A percentile compares a stretch with the other conserved stretches of the same genome.
These are phyloP conservation scores for Lingula anatina DNA, from an alignment of 2,888 invertebrate species.

Conservation along the genomic window DNA sequence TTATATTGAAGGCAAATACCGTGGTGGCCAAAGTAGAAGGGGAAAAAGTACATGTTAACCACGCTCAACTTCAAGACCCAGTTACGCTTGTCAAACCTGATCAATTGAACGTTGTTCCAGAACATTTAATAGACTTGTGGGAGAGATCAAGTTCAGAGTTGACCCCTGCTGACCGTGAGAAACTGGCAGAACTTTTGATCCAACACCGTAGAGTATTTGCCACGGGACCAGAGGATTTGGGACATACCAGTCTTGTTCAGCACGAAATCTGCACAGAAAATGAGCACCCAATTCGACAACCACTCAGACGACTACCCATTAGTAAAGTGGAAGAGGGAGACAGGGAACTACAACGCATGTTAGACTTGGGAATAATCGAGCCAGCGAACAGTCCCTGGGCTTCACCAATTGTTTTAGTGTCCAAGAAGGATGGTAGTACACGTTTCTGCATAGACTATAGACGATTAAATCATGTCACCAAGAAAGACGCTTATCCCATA, in stretches of 20 bases:
- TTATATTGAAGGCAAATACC: too few relatives aligned
- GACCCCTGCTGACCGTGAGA: neutral
- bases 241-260: slow-evolving; percentile 3
- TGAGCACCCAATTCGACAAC: slow-evolving; percentile 10
- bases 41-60: too few relatives aligned
- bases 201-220: slow-evolving; percentile 7
- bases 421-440: slow-evolving; percentile 13
- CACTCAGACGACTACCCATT: slow-evolving; percentile 6
- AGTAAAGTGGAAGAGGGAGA: slow-evolving; percentile 7
- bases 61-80: too few relatives aligned
- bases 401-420: slow-evolving; percentile 14
- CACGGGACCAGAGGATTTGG: slow-evolving; percentile 2
- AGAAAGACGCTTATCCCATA: slow-evolving; percentile 19
- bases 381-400: slow-evolving; percentile 12
- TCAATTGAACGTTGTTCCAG: too few relatives aligned
- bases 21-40: too few relatives aligned
- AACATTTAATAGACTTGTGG: slow-evolving; percentile 3
- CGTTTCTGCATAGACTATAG: slow-evolving; percentile 19
- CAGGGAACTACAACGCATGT: slow-evolving; percentile 12
- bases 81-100: too few relatives aligned
- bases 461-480: slow-evolving; percentile 16
- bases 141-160: neutral
- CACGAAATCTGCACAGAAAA: slow-evolving; percentile 12
- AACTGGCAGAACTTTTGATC: neutral
- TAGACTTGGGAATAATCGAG: slow-evolving; percentile 10